These are phyloP conservation scores for Sinella curviseta DNA, from an alignment of 1,140 invertebrate genomes.

Conservation along the genomic window DNA sequence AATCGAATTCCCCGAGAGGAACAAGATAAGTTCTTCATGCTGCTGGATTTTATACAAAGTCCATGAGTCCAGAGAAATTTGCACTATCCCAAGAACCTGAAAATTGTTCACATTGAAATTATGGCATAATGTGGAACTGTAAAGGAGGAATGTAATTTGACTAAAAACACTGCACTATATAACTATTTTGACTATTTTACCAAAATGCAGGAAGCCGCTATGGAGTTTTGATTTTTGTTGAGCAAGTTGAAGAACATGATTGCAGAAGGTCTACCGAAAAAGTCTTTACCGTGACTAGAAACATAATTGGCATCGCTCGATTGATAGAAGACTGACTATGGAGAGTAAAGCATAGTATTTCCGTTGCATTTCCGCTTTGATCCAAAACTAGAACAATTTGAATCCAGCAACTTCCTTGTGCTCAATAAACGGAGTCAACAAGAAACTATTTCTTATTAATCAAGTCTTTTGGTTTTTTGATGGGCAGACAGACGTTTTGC, in stretches of 20 bases:
- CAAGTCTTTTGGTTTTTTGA: too few relatives aligned
- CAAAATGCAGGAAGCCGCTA: conserved; percentile 2
- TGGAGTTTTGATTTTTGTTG: background rate
- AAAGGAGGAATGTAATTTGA: background rate
- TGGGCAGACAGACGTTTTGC: too few relatives aligned
- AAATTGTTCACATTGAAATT: background rate
- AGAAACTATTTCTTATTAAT: too few relatives aligned
- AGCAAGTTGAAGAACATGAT: background rate
- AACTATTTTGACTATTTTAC: too few relatives aligned
- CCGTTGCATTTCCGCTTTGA: conserved; percentile 7
- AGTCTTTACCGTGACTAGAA: background rate
- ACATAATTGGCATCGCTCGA: too few relatives aligned
- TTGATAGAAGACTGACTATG: too few relatives aligned
- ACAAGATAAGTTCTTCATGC: conserved; percentile 2
- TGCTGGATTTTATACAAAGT: background rate
- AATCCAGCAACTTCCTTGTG: background rate
- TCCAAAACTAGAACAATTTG: background rate
- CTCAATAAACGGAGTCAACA: too few relatives aligned
- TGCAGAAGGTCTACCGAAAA: background rate
- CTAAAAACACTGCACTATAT: too few relatives aligned
- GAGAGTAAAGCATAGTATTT: too few relatives aligned
- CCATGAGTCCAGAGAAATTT: conserved; percentile 12
- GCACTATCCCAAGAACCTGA: background rate
- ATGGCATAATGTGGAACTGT: background rate
- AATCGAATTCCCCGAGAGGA: background rate